phyloP scores from a whole-genome alignment of 2,888 invertebrate species.

The Scaptomyza caliginosa region DNA sequence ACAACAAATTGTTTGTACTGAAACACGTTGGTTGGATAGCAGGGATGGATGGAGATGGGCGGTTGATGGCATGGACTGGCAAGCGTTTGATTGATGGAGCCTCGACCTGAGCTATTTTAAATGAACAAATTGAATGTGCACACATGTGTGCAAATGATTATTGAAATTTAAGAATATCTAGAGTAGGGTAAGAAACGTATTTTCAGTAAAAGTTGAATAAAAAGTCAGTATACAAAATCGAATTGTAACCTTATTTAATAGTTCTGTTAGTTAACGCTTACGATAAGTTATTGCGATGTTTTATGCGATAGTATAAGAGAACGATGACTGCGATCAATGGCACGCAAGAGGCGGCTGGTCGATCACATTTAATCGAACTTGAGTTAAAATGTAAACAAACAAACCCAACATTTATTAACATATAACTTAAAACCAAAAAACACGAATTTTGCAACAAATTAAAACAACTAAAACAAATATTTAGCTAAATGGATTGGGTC shows the following conservation, averaged over 20 bases:
- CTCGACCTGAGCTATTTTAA: slow-evolving; percentile 75
- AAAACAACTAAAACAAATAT: not conserved
- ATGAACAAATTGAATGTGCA: slow-evolving; percentile 75
- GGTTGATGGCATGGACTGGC: slow-evolving; percentile 2
- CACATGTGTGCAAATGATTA: slow-evolving; percentile 46
- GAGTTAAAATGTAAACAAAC: not conserved
- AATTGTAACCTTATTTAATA: not conserved
- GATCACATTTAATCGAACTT: not conserved
- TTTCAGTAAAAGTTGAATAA: not conserved
- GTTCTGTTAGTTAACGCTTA: too few species aligned
- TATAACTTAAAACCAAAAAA: not conserved
- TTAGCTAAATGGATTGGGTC: slow-evolving; percentile 55
- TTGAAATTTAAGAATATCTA: slow-evolving; percentile 49
- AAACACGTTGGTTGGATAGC: slow-evolving; percentile 51
- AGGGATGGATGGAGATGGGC: not conserved
- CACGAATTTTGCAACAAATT: not conserved
- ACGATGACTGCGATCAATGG: too few species aligned
- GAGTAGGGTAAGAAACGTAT: not conserved
- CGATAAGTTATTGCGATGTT: not conserved
- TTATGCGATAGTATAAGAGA: not conserved
- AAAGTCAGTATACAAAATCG: not conserved
- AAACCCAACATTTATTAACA: not conserved
- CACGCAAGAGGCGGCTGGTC: not conserved
- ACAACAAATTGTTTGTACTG: slow-evolving; percentile 79
- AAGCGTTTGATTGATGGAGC: slow-evolving; percentile 68